These are phyloP conservation scores for Tupiocoris notatus DNA, from an alignment of 2,888 invertebrate species.

Conservation along the genomic window DNA sequence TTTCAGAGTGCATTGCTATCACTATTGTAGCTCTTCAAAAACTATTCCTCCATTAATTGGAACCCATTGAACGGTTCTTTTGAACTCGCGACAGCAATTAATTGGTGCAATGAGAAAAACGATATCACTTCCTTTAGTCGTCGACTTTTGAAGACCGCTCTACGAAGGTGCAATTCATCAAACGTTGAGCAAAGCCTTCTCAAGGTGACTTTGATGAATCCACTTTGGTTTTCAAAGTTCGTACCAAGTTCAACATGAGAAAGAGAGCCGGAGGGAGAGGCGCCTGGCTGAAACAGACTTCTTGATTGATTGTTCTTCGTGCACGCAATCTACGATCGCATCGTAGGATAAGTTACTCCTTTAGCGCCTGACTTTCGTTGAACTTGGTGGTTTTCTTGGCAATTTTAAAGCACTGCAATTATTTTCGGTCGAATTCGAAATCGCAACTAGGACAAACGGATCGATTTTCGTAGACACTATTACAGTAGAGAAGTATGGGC, in stretches of 20 bases:
- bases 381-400: no score
- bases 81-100: neutral
- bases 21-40: no score
- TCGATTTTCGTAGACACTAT: no score
- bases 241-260: slow-evolving; percentile 9
- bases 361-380: no score
- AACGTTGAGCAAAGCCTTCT: slow-evolving; percentile 2
- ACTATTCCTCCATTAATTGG: no score
- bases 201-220: slow-evolving; percentile 36
- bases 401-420: no score
- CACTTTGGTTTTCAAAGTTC: slow-evolving; percentile 33
- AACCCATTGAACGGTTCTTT: no score
- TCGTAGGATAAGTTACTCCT: neutral
- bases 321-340: neutral
- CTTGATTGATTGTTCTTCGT: slow-evolving; percentile 26
- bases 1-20: no score
- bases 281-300: slow-evolving; percentile 21
- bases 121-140: neutral
- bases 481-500: no score
- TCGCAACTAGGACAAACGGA: no score
- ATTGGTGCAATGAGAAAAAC: neutral
- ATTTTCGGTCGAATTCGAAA: no score
- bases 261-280: neutral
- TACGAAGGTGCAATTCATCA: slow-evolving; percentile 10
- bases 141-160: neutral